These are phyloP conservation scores for Melanophora roralis DNA, from an alignment of 2,888 invertebrate species.

Conservation along the genomic window DNA sequence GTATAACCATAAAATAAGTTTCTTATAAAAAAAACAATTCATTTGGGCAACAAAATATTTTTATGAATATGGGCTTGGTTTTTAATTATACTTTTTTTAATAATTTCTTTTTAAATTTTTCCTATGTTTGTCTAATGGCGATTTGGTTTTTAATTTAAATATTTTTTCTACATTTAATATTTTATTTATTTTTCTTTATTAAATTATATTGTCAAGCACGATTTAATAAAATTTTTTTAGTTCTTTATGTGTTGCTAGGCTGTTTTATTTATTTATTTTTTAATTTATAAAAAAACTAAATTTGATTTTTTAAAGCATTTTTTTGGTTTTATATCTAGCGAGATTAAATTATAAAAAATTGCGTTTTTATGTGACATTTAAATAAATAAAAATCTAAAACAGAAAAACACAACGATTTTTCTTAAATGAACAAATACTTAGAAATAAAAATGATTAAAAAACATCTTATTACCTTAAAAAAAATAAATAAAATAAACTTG, in stretches of 20 bases:
- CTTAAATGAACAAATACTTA: too few species aligned
- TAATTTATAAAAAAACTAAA: background rate
- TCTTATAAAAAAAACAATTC: too few species aligned
- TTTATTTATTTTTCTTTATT: constrained; percentile 65
- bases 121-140: constrained; percentile 32
- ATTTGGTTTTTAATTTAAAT: constrained; percentile 9
- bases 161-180: constrained; percentile 37
- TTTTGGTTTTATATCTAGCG: background rate
- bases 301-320: background rate
- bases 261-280: constrained; percentile 14
- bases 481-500: too few species aligned
- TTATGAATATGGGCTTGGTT: background rate
- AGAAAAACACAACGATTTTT: too few species aligned
- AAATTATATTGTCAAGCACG: constrained; percentile 77
- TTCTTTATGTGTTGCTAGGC: constrained; percentile 37
- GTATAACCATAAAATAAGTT: too few species aligned
- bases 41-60: too few species aligned
- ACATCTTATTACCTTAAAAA: too few species aligned
- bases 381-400: background rate
- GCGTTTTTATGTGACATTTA: background rate
- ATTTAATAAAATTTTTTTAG: constrained; percentile 59
- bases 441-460: too few species aligned
- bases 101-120: background rate
- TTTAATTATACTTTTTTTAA: background rate
- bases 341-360: background rate